A percentile compares a stretch with the other conserved stretches of the same genome.
phyloP scores from a whole-genome alignment of 2,888 invertebrate genomes.

The Drosophila anomalata region DNA sequence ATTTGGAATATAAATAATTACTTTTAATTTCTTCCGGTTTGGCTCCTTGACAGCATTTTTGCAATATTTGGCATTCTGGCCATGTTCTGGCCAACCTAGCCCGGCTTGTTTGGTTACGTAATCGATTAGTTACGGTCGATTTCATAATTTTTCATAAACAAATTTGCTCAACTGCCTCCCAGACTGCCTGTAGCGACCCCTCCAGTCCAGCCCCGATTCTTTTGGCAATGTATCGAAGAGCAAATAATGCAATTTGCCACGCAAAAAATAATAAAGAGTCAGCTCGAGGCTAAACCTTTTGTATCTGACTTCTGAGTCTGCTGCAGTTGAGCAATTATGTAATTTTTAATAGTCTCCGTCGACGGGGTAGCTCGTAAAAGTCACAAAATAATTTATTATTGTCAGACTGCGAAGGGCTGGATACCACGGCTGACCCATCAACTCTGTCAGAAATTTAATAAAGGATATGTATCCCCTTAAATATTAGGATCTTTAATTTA shows the following conservation, averaged over 20 bases:
- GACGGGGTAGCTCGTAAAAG: conserved; percentile 56
- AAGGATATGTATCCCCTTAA: conserved; percentile 5
- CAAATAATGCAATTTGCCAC: conserved; percentile 72
- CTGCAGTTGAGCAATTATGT: conserved; percentile 74
- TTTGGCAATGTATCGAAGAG: conserved; percentile 62
- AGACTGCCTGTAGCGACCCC: conserved; percentile 3
- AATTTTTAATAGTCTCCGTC: conserved; percentile 69
- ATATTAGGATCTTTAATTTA: neutral
- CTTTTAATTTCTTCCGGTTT: conserved; percentile 42
- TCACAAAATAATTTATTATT: conserved; percentile 73
- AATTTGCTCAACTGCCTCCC: conserved; percentile 48
- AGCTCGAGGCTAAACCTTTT: conserved; percentile 20
- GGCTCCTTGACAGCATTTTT: conserved; percentile 1
- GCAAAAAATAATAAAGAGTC: conserved; percentile 33
- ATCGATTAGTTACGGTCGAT: conserved; percentile 68
- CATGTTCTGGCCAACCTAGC: conserved; percentile 10
- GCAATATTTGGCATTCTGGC: conserved; percentile 30
- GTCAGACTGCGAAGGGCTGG: conserved; percentile 51
- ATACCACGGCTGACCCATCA: conserved; percentile 44
- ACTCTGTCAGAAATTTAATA: conserved; percentile 59
- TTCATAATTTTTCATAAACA: conserved; percentile 67
- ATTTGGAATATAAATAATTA: conserved; percentile 50
- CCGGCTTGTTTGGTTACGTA: conserved; percentile 30
- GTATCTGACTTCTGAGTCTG: conserved; percentile 39
- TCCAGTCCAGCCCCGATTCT: conserved; percentile 16